These are phyloP conservation scores for fruit fly (Drosophila melanogaster) DNA, from an alignment of 1,140 invertebrate species.

Conservation along the genomic window Release_6_plus_ISO1_MT NT_037436.4:15243001-15243500, in stretches of 20 bases:
- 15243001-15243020: conserved; percentile 20
- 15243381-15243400: not conserved
- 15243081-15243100: conserved; percentile 46
- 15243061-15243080: conserved; percentile 42
- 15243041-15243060: conserved; percentile 54
- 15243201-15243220: not conserved
- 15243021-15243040: conserved; percentile 23
- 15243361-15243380: too few species aligned
- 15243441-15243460: conserved; percentile 9
- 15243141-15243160: not conserved
- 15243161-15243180: conserved; percentile 8
- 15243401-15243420: conserved; percentile 5
- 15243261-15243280: too few species aligned
- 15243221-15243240: too few species aligned
- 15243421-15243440: conserved; percentile 11
- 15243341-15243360: too few species aligned
- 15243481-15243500: conserved; percentile 53
- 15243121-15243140: conserved; percentile 17
- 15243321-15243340: too few species aligned
- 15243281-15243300: too few species aligned
- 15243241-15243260: too few species aligned
- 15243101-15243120: conserved; percentile 12
- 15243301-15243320: too few species aligned
- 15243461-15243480: conserved; percentile 55
- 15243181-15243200: not conserved